Evolutionary conservation across 2,888 invertebrate genomes (phyloP).

Genomic region (Noctua pronuba): DNA sequence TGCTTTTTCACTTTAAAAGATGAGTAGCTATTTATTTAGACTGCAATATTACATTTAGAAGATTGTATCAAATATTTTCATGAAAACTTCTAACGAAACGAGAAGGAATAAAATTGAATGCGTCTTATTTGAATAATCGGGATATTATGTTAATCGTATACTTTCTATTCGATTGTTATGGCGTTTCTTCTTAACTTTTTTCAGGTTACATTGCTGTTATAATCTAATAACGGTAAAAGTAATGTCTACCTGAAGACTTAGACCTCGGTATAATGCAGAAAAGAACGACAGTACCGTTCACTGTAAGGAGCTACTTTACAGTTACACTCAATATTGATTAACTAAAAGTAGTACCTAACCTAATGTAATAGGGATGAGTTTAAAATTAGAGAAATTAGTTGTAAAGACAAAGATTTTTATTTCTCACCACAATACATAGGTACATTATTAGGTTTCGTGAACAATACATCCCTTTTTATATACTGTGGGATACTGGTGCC

Average conservation of each 20-base stretch:
- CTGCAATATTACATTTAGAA: constrained; percentile 60
- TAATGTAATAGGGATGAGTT: background rate
- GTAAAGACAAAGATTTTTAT: too few species aligned
- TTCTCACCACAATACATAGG: too few species aligned
- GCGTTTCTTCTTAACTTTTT: background rate
- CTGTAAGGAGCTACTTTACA: background rate
- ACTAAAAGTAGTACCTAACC: background rate
- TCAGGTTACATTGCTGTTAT: constrained; percentile 14
- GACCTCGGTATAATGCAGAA: background rate
- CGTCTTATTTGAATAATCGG: constrained; percentile 42
- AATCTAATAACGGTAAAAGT: background rate
- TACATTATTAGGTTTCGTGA: too few species aligned
- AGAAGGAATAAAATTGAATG: constrained; percentile 30
- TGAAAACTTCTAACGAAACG: constrained; percentile 29
- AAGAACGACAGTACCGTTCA: background rate
- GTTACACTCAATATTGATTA: background rate
- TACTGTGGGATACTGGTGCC: too few species aligned
- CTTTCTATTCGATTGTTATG: constrained; percentile 36
- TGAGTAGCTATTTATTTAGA: constrained; percentile 66
- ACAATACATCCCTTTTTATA: too few species aligned
- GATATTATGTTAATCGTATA: constrained; percentile 45
- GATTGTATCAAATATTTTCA: constrained; percentile 51
- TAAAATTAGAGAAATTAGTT: background rate
- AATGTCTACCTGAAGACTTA: background rate
- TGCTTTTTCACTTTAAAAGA: constrained; percentile 66